Evolutionary conservation across 2,888 invertebrate species (phyloP), one percentile per base, ranked within the genome.

Genomic region (Rhogogaster chlorosoma): DNA sequence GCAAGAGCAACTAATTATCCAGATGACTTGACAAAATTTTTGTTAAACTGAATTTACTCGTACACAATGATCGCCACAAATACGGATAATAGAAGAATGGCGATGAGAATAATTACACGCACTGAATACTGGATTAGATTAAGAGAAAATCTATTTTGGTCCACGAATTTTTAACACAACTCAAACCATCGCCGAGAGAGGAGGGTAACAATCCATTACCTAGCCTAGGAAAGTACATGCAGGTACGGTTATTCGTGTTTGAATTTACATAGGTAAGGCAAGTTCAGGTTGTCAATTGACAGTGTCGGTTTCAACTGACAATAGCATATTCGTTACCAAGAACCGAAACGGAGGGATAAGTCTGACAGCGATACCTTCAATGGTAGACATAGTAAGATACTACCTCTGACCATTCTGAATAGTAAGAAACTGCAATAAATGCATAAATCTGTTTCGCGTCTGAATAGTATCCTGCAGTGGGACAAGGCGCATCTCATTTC

Each of bases 291-390:
- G n/a, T 57, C 57, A 57, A 57, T 57, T 32, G 75, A 78, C 57
- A 38, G 80, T 80, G 57, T 61, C 38, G 61, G 49, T 80, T 80
- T 80, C 57, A 80, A n/a, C 57, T 12, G 15, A 80, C 61, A 80
- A 80, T 80, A 7, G 80, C n/a, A n/a, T 80, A n/a, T 49, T 80
- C 61, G 80, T 36, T 80, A 80, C 80, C 38, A 61, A 38, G 61
- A 80, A 80, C 38, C 38, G 80, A 80, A 61, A 80, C 6, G n/a
- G 4, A 38, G 9, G 53, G 2, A 45, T 15, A 2, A 49, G 12
- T 0, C 49, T 15, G 80, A 57, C 32, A 80, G 49, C 61, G 80
- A 80, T 29, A 80, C 80, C 80, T 61, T 61, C 29, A 80, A 80
- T 80, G 80, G 80, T 73, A 38, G 71, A n/a, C 36, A 18, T 70